Evolutionary conservation across 2,888 invertebrate genomes (phyloP).

Genomic region (Rotaria magnacalcarata): DNA sequence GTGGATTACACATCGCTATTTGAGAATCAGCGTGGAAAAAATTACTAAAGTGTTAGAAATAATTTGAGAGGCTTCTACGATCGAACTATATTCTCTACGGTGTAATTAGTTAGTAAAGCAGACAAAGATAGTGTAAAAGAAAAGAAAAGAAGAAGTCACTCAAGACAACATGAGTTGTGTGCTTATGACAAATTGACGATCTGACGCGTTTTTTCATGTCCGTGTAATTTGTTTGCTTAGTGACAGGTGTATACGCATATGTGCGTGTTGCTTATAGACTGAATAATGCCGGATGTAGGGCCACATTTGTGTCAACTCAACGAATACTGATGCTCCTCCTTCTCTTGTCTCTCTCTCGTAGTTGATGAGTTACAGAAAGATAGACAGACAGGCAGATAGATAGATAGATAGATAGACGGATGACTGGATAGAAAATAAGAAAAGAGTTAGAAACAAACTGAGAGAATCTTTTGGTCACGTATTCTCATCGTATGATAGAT

Average conservation of each 20-base stretch:
- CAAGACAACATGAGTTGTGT: background rate
- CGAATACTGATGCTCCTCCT: background rate
- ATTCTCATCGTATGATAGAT: background rate
- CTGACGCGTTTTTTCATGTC: background rate
- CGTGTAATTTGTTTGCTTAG: background rate
- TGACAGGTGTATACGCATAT: background rate
- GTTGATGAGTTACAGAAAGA: background rate
- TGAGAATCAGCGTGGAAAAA: background rate
- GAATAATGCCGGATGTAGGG: background rate
- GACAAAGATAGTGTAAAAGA: background rate
- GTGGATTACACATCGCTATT: background rate
- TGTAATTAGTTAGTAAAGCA: background rate
- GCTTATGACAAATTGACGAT: background rate
- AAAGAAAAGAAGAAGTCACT: background rate
- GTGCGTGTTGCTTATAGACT: background rate
- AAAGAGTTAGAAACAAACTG: background rate
- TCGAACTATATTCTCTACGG: background rate
- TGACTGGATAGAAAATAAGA: background rate
- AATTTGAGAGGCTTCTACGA: background rate
- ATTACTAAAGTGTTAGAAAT: background rate
- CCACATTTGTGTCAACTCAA: background rate
- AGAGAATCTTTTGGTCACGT: slow-evolving; percentile 12
- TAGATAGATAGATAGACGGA: no score
- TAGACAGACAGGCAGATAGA: background rate
- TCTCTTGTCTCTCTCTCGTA: background rate